Percentiles rank a stretch among this genome's conserved stretches.
These are phyloP conservation scores for Trichogramma evanescens DNA, from an alignment of 2,888 invertebrate genomes.

Conservation along the genomic window DNA sequence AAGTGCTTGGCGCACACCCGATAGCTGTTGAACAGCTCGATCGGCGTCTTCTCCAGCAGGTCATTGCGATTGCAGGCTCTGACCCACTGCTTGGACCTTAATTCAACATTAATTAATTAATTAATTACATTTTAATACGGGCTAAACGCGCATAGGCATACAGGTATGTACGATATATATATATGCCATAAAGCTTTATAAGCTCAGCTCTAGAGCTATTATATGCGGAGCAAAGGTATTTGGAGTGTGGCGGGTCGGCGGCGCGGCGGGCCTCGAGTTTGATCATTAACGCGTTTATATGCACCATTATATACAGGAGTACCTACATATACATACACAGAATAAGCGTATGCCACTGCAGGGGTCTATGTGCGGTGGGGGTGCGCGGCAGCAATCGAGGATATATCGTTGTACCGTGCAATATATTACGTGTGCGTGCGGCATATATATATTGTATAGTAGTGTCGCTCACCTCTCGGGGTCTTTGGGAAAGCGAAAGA, in stretches of 20 bases:
- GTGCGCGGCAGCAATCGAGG: no score
- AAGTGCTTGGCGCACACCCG: conserved; percentile 23
- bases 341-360: no score
- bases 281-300: no score
- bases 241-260: no score
- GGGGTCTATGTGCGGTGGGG: no score
- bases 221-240: no score
- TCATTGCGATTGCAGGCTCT: conserved; percentile 18
- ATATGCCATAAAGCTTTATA: neutral
- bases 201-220: no score
- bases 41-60: conserved; percentile 21
- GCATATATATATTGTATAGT: neutral
- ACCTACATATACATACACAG: no score
- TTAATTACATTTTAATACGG: neutral
- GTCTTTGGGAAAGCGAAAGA: conserved; percentile 23
- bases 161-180: neutral
- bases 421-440: neutral
- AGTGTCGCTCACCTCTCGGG: conserved; percentile 15
- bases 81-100: conserved; percentile 21
- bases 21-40: conserved; percentile 21
- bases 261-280: no score
- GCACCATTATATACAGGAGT: no score
- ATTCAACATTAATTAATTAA: neutral
- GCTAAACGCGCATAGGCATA: neutral
- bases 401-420: neutral